Base-by-base conservation (phyloP, 1,140 invertebrate genomes). In the Helicoverpa zea region DNA sequence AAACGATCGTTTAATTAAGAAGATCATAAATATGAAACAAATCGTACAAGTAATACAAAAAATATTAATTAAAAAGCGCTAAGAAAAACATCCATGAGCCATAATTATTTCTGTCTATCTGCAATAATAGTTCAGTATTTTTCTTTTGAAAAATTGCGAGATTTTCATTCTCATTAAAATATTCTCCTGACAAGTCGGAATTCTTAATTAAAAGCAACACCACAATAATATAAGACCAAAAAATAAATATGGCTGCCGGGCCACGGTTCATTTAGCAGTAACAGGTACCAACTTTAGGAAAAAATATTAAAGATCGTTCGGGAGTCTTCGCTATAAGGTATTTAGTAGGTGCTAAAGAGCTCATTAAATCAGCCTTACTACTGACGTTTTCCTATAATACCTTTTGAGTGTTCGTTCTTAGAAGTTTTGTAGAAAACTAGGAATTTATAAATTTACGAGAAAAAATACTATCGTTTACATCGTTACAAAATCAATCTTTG, bases 201-300 rank as follows among this genome's bases (percentile, higher is more conserved):
- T 81, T 70, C 75, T 82, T 82, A 82, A 82, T 82, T 82, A 82
- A 82, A 82, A 73, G 63, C 58, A 76, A 70, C 68, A 82, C 16
- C 73, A 56, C 72, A 74, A 61, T 70, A 49, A 75, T 47, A 75
- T 49, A 75, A 75, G 18, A 49, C 10, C 51, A 66, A 73, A 74
- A 80, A 80, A 72, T 72, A 51, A 51, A 23, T 52, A 72, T 61
- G 73, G 16, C 73, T 16, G 73, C 72, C 35, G 18, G 18, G 35
- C 47, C 29, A 23, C 43, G 58, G 58, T 75, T 75, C 73, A 75
- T 75, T 75, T 75, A 75, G 58, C 58, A 23, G 56, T 63, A 61
- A 66, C 18, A 66, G 43, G 72, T 74, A 56, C 29, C 72, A 74
- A 47, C 72, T 74, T 74, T 58, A 58, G 30, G 35, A 70, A 75